Evolutionary conservation across 2,113 vertebrate genomes (phyloP).

Genomic region (Sceloporus undulatus): DNA sequence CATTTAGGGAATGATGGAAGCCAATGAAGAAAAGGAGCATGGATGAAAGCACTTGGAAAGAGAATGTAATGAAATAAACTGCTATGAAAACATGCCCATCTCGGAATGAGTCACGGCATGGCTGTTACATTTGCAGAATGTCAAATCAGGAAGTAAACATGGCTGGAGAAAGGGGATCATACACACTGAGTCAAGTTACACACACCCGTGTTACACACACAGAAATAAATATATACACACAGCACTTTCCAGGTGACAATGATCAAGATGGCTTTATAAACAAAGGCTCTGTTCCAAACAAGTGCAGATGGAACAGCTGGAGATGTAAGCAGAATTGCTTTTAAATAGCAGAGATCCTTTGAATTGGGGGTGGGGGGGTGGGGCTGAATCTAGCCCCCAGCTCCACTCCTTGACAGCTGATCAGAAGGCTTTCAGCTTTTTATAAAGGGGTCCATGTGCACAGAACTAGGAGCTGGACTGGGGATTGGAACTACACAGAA

Average conservation of each 20-base stretch:
- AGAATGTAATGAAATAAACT: constrained; percentile 61
- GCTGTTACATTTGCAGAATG: constrained; percentile 29
- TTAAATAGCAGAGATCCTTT: constrained; percentile 1
- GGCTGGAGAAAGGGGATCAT: neutral
- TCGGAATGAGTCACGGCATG: constrained; percentile 46
- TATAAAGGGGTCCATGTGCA: neutral
- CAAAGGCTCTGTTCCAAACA: neutral
- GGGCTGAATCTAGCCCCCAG: neutral
- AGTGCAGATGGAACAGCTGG: neutral
- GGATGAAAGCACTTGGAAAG: constrained; percentile 73
- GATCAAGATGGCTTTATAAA: constrained; percentile 21
- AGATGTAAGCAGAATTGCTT: neutral
- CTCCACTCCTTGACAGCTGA: neutral
- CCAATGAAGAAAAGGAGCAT: constrained; percentile 72
- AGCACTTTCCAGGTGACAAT: constrained; percentile 5
- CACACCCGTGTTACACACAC: neutral
- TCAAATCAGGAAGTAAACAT: constrained; percentile 53
- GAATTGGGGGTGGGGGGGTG: neutral
- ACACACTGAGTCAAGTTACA: neutral
- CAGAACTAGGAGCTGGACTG: neutral
- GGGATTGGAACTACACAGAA: neutral
- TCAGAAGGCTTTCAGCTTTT: neutral
- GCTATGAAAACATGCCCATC: constrained; percentile 43
- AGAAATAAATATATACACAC: neutral
- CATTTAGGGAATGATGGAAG: constrained; percentile 76